Evolutionary conservation across 2,113 vertebrate genomes (phyloP), one percentile per base, ranked within the genome.

Genomic region (Gadus chalcogrammus): DNA sequence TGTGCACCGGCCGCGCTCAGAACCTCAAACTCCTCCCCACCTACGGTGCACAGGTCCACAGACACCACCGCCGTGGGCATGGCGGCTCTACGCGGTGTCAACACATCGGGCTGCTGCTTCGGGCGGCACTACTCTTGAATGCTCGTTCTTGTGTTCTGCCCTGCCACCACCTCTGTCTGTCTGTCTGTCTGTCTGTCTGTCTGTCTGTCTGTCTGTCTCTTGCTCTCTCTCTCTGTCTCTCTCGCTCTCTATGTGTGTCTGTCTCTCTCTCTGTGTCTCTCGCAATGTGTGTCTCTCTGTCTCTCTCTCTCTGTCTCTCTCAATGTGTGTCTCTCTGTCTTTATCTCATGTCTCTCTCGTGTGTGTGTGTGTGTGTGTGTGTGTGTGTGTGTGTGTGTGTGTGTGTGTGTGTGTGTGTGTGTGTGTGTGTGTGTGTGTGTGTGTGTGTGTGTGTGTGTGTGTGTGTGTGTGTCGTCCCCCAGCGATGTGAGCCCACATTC

Each of bases 401-500:
- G 86, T 84, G 85, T 88, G 6, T 42, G 38, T 42, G 38, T 63
- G 69, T 5, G 24, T 88, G 76, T 82, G 75, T 77, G 88, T 90
- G 82, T 82, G 66, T 82, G 74, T 20, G 6, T 42, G 38, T 42
- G 38, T 63, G 69, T 5, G 24, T 88, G 76, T 82, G 75, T 77
- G 88, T 90, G 82, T 82, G 66, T 82, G 74, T 42, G 38, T 42
- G 38, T 63, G 69, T 5, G 24, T 88, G 76, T 82, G 75, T 77
- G 88, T 89, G 82, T 82, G 66, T 82, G 75, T 73, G 86, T 84
- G 85, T 88, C 74, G 79, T 89, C 88, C 82, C 66, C 88, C 84
- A 82, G 84, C 87, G 55, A 86, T 81, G 17, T 18, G 81, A 87
- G 78, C 90, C 93, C 92, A 92, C 95, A 97, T 96, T 96, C 94